These are phyloP conservation scores for Polydrusus pterygomalis DNA, from an alignment of 2,888 invertebrate genomes.

Conservation along the genomic window DNA sequence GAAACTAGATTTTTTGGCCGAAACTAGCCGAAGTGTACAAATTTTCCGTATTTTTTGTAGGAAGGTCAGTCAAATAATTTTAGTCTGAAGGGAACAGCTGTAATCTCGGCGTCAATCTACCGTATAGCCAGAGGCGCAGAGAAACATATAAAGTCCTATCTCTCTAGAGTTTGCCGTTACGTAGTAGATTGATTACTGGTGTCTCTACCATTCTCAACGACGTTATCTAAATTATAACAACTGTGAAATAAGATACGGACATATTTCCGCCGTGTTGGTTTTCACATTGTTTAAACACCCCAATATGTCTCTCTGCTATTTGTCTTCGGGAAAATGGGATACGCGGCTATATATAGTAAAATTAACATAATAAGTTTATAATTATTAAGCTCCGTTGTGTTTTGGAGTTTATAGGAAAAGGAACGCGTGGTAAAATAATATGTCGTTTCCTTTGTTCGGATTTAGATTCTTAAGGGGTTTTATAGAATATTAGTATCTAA, in stretches of 20 bases:
- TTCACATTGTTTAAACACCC: constrained; percentile 20
- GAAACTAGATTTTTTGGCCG: no score
- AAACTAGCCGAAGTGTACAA: no score
- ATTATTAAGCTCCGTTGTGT: background rate
- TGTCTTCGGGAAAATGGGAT: constrained; percentile 7
- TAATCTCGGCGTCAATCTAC: background rate
- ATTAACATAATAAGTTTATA: constrained; percentile 4
- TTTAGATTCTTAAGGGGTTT: no score
- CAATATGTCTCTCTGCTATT: constrained; percentile 11
- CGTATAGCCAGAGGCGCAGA: background rate
- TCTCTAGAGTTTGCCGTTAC: constrained; percentile 7
- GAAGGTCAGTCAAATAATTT: background rate
- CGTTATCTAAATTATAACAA: constrained; percentile 30
- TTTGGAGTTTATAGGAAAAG: no score
- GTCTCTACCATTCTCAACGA: constrained; percentile 12
- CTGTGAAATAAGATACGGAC: constrained; percentile 26
- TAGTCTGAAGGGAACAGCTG: background rate
- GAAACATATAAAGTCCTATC: constrained; percentile 25
- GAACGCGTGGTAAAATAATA: no score
- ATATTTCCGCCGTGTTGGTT: constrained; percentile 26
- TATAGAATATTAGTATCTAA: no score
- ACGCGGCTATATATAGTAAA: background rate
- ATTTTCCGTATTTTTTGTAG: background rate
- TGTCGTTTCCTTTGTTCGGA: no score
- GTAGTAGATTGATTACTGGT: constrained; percentile 18